A percentile compares a stretch with the other conserved stretches of the same genome.
These are phyloP conservation scores for Octopus bimaculoides DNA, from an alignment of 1,140 invertebrate species.

Conservation along the genomic window DNA sequence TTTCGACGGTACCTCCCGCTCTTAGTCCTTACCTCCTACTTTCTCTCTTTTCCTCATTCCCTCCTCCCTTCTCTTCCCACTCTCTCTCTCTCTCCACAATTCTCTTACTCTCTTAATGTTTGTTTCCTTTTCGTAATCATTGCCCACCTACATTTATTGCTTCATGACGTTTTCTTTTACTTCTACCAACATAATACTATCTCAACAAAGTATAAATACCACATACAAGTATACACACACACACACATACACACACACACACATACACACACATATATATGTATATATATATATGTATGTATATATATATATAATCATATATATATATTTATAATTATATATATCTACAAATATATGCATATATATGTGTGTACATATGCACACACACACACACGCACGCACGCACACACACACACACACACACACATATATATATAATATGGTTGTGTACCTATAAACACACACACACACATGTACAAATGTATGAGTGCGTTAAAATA, in stretches of 20 bases:
- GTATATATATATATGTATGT: background rate
- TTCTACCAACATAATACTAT: background rate
- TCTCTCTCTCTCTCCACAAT: background rate
- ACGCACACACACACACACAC: background rate
- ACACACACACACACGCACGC: background rate
- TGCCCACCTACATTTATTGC: background rate
- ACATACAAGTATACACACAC: background rate
- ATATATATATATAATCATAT: background rate
- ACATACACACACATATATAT: background rate
- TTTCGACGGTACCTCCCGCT: background rate
- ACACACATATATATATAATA: background rate
- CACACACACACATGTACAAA: background rate
- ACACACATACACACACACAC: background rate
- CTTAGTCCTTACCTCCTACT: background rate
- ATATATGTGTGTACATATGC: background rate
- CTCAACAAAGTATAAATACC: background rate
- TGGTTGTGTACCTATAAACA: background rate
- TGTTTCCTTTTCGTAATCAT: background rate
- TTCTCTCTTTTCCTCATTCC: background rate
- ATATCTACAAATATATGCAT: background rate
- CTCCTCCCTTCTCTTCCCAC: background rate
- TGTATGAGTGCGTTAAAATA: background rate
- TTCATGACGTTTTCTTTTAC: background rate
- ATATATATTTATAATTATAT: background rate
- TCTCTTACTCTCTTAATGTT: background rate